Evolutionary conservation across 2,113 vertebrate genomes (phyloP).

Genomic region (Camelus dromedarius): DNA sequence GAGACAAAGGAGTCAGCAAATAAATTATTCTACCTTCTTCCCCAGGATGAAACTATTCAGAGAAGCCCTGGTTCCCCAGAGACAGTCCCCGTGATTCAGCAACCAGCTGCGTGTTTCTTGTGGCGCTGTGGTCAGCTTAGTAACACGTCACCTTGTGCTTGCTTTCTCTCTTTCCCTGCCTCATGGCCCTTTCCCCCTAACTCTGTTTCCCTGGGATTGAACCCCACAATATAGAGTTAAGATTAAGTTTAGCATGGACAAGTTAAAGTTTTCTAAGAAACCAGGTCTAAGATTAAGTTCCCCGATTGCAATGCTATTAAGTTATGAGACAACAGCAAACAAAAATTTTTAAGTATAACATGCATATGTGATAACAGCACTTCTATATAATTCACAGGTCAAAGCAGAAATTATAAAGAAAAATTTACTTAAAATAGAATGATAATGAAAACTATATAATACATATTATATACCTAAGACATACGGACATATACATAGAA

Average conservation of each 20-base stretch:
- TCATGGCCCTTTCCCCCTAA: neutral
- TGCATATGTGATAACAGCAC: neutral
- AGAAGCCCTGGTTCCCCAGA: neutral
- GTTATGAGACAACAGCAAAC: neutral
- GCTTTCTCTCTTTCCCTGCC: neutral
- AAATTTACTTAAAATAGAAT: neutral
- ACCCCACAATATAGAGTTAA: neutral
- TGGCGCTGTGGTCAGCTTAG: neutral
- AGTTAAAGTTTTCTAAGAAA: neutral
- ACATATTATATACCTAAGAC: neutral
- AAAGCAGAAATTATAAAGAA: neutral
- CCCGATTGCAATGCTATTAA: neutral
- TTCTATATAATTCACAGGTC: constrained; percentile 36
- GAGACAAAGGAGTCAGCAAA: neutral
- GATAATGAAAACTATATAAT: neutral
- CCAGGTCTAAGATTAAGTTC: neutral
- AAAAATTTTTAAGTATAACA: neutral
- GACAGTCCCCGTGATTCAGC: neutral
- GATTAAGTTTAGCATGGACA: neutral
- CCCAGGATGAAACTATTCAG: neutral
- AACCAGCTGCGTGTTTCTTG: neutral
- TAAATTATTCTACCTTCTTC: neutral
- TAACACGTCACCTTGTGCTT: neutral
- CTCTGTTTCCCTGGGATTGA: neutral
- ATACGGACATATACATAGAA: neutral